phyloP scores from a whole-genome alignment of 2,797 vertebrate species.

The Aulostomus chinensis region DNA sequence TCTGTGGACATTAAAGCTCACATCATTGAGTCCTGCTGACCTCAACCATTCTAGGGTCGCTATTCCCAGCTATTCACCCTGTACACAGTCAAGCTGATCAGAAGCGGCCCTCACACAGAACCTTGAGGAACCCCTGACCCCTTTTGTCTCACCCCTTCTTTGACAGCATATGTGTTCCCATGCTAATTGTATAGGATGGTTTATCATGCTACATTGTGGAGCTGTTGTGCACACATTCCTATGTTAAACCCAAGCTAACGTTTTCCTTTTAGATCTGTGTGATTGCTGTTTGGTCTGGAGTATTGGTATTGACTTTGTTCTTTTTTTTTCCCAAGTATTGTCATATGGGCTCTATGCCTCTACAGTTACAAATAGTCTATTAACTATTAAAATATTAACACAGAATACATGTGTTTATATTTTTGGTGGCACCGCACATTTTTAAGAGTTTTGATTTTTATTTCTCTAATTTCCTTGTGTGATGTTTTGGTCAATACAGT shows the following conservation, averaged over 20 bases:
- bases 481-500: conserved; percentile 14
- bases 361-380: conserved; percentile 4
- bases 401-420: no score
- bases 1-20: conserved; percentile 84
- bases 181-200: conserved; percentile 77
- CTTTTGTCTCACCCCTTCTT: conserved; percentile 66
- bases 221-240: conserved; percentile 72
- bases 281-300: conserved; percentile 47
- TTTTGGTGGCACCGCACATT: background rate
- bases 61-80: conserved; percentile 73
- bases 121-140: conserved; percentile 77
- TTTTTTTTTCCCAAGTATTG: conserved; percentile 10
- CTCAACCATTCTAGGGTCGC: conserved; percentile 68
- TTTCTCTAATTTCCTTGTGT: no score
- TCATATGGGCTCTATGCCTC: conserved; percentile 8
- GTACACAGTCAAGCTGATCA: conserved; percentile 77
- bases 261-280: conserved; percentile 51
- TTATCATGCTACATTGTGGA: conserved; percentile 73
- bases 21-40: conserved; percentile 81
- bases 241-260: conserved; percentile 52
- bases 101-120: conserved; percentile 70
- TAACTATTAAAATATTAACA: no score
- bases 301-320: conserved; percentile 44
- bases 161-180: conserved; percentile 78
- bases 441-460: no score